Evolutionary conservation across 2,113 vertebrate species (phyloP).

Genomic region (Microcebus griseorufus): DNA sequence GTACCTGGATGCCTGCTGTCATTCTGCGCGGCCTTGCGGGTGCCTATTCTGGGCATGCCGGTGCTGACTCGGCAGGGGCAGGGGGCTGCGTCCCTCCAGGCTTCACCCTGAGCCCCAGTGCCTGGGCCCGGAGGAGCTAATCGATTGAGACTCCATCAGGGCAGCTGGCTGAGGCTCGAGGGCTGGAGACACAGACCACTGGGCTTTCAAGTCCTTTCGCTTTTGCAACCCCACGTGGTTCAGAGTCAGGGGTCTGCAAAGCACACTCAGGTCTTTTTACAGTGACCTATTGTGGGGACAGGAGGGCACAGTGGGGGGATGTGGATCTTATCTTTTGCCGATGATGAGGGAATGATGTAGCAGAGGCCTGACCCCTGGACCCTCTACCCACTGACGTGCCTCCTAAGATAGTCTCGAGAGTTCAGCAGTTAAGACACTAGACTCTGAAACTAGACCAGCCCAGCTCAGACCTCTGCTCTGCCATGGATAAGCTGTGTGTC

Average conservation of each 20-base stretch:
- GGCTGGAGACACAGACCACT: not conserved
- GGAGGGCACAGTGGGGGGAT: not conserved
- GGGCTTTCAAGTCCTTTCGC: not conserved
- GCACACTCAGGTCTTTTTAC: not conserved
- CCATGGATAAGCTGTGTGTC: not conserved
- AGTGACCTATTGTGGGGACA: not conserved
- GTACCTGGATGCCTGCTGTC: slow-evolving; percentile 70
- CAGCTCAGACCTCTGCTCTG: not conserved
- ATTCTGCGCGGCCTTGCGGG: not conserved
- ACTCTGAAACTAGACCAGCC: not conserved
- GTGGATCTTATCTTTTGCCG: not conserved
- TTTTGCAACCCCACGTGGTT: not conserved
- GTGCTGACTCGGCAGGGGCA: not conserved
- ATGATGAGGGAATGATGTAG: too few species aligned
- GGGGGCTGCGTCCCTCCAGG: not conserved
- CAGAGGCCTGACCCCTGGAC: not conserved
- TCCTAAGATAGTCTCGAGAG: not conserved
- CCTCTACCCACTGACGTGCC: not conserved
- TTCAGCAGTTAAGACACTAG: not conserved
- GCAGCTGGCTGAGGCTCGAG: not conserved
- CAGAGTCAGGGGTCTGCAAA: not conserved
- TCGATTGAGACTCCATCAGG: not conserved
- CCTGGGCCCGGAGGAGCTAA: not conserved
- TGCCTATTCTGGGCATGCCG: not conserved
- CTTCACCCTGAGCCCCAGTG: not conserved